A percentile compares a stretch with the other conserved stretches of the same genome.
Conservation (phyloP, 2,888 invertebrate genomes). For the Xanthia icteritia region DNA sequence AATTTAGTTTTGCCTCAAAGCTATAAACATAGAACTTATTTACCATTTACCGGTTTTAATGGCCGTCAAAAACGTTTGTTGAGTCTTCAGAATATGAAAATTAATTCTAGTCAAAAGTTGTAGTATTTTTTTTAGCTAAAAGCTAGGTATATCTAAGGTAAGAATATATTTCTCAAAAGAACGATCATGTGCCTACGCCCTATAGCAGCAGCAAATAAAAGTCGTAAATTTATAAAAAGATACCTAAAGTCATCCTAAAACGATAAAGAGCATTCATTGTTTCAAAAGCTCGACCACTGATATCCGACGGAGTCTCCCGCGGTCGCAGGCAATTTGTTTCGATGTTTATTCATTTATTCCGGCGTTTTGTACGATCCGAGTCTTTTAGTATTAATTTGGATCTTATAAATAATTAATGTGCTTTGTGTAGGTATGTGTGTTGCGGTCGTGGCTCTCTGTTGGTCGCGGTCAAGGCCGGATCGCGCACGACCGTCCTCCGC, state of each 20-base stretch:
- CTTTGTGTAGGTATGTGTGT: conserved; percentile 74
- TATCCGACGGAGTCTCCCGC: conserved; percentile 63
- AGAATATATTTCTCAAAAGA: background rate
- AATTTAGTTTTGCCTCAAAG: background rate
- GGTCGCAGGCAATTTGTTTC: conserved; percentile 81
- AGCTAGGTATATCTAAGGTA: background rate
- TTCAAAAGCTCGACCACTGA: conserved; percentile 70
- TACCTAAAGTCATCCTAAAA: conserved; percentile 67
- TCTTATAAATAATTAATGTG: conserved; percentile 87
- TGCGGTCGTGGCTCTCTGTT: conserved; percentile 74
- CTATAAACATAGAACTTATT: background rate
- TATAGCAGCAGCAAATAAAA: conserved; percentile 48
- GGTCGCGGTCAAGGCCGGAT: conserved; percentile 82
- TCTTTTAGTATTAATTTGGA: conserved; percentile 86
- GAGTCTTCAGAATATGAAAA: background rate
- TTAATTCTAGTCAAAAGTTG: background rate
- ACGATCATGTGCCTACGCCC: conserved; percentile 27
- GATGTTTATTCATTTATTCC: conserved; percentile 87
- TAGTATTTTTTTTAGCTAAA: background rate
- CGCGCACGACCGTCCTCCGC: conserved; percentile 72
- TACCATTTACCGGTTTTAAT: conserved; percentile 12
- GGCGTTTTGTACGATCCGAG: conserved; percentile 80
- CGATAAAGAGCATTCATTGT: conserved; percentile 73
- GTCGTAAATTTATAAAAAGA: conserved; percentile 66
- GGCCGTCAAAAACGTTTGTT: background rate